Evolutionary conservation across 1,140 invertebrate species (phyloP).

Genomic region (Venustaconcha ellipsiformis): DNA sequence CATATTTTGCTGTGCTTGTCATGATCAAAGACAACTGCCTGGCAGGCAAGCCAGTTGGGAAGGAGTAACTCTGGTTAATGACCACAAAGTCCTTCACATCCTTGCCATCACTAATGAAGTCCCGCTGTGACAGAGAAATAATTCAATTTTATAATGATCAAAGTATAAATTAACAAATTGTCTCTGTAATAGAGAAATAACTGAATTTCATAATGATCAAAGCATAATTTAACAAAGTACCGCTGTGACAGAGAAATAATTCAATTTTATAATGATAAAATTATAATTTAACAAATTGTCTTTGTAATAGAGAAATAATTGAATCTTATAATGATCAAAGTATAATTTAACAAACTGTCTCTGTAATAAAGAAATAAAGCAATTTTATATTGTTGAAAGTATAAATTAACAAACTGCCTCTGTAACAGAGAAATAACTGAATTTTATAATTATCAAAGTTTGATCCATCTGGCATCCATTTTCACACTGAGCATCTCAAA

Average conservation of each 20-base stretch:
- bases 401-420: slow-evolving; percentile 43
- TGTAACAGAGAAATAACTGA: slow-evolving; percentile 5
- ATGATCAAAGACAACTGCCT: slow-evolving; percentile 43
- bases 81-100: slow-evolving; percentile 38
- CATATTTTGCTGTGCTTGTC: slow-evolving; percentile 40
- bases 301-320: not conserved
- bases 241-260: not conserved
- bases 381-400: no score
- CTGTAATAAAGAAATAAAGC: not conserved
- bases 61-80: slow-evolving; percentile 44
- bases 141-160: not conserved
- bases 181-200: slow-evolving; percentile 21
- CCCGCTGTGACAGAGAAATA: slow-evolving; percentile 31
- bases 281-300: not conserved
- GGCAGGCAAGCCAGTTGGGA: slow-evolving; percentile 31
- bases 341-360: not conserved
- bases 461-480: no score
- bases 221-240: not conserved
- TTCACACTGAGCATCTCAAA: no score
- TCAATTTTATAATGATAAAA: not conserved
- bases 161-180: slow-evolving; percentile 38
- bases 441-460: no score
- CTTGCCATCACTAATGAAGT: slow-evolving; percentile 40
- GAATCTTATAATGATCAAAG: not conserved
- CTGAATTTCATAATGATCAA: no score